A percentile compares a stretch with the other conserved stretches of the same genome.
Conservation (phyloP, 2,888 invertebrate genomes). For the Peribatodes rhomboidaria region DNA sequence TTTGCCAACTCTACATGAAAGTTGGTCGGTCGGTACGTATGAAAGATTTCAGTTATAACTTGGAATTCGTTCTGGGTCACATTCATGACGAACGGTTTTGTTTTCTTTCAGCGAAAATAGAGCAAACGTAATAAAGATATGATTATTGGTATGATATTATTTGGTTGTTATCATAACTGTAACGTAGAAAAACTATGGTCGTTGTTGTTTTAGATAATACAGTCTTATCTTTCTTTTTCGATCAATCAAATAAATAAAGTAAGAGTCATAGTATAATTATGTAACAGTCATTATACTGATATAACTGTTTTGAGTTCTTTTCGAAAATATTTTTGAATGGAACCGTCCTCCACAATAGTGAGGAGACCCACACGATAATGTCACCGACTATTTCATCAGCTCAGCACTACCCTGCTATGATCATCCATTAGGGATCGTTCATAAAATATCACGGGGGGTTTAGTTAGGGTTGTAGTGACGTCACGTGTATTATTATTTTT, state of each 20-base stretch:
- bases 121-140: slow-evolving; percentile 10
- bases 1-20: background rate
- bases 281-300: too few relatives aligned
- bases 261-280: background rate
- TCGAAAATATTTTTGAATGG: too few relatives aligned
- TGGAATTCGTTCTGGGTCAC: slow-evolving; percentile 22
- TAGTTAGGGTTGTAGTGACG: too few relatives aligned
- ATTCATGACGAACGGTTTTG: slow-evolving; percentile 29
- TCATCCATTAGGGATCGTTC: too few relatives aligned
- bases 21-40: background rate
- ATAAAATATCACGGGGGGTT: too few relatives aligned
- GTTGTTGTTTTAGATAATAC: background rate
- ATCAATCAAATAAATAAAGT: background rate
- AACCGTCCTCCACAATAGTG: too few relatives aligned
- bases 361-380: too few relatives aligned
- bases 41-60: slow-evolving; percentile 7
- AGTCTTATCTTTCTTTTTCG: too few relatives aligned
- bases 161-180: slow-evolving; percentile 2
- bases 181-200: background rate
- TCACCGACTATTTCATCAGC: too few relatives aligned
- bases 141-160: slow-evolving; percentile 10
- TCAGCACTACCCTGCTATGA: too few relatives aligned
- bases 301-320: too few relatives aligned
- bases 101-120: slow-evolving; percentile 23
- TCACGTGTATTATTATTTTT: too few relatives aligned